Base-by-base conservation (phyloP, 2,888 invertebrate genomes). In the Boloria selene region DNA sequence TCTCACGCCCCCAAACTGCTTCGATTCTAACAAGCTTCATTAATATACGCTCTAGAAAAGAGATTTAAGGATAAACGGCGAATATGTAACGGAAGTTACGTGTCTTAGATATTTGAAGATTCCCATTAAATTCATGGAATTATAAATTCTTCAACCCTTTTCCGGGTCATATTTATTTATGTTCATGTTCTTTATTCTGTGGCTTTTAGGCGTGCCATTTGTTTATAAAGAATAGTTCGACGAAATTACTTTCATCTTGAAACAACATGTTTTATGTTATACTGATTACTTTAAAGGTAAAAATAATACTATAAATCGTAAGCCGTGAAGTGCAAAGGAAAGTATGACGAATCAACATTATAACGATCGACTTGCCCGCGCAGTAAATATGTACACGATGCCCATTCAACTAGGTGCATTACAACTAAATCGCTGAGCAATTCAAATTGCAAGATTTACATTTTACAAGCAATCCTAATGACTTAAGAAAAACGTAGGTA, bases 271-370 rank as follows among this genome's bases (percentile, higher is more conserved):
- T 38, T 38, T 38, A 38, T 38, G 31, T 38, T 38, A 38, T 38
- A 38, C 31, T 7, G 7, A 10, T 38, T 38, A 38, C 31, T 38
- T 38, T 38, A 38, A 38, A 38, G 31, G 31, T 38, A 38, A 38
- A 31, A 7, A 31, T 31, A 31, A 38, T 38, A 38, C 31, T 38
- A 38, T 38, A 38, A 38, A 38, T 78, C 78, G 79, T 79, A 74
- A 56, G 65, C 55, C 70, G 72, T 74, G 71, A 72, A 73, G 67
- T 73, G 77, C 74, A 72, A 79, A 79, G 80, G 82, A 87, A 86
- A 85, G 84, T 85, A 82, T 86, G 83, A 84, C 87, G 79, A 87
- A 88, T 87, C 60, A 54, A 61, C 47, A 81, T 84, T 80, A 78
- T 70, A 74, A 71, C 72, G 73, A 75, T 66, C 49, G 66, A 63